Evolutionary conservation across 2,113 vertebrate species (phyloP).

Genomic region (Tachysurus vachellii): DNA sequence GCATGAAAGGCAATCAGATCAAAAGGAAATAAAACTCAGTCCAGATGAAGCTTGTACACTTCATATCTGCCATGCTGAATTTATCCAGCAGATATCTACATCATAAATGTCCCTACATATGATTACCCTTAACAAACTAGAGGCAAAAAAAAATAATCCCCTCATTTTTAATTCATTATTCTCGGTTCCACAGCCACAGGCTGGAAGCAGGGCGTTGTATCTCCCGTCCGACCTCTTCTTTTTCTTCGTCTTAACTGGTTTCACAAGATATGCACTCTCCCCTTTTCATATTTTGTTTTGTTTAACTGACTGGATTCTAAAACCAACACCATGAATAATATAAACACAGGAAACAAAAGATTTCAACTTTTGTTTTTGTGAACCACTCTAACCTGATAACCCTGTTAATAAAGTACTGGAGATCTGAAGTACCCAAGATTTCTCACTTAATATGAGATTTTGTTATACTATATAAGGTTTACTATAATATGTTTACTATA

Average conservation of each 20-base stretch:
- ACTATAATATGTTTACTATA: too few species aligned
- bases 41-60: not conserved
- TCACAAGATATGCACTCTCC: not conserved
- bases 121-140: slow-evolving; percentile 10
- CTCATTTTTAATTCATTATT: not conserved
- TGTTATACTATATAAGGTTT: not conserved
- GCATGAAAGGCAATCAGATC: not conserved
- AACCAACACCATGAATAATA: not conserved
- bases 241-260: not conserved
- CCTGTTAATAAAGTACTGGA: slow-evolving; percentile 57
- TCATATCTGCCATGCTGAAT: not conserved
- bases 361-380: not conserved
- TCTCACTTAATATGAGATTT: not conserved
- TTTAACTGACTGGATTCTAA: not conserved
- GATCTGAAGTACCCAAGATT: slow-evolving; percentile 39
- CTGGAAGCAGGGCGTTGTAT: slow-evolving; percentile 1
- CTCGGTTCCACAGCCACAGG: slow-evolving; percentile 6
- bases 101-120: not conserved
- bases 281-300: not conserved
- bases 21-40: not conserved
- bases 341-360: slow-evolving; percentile 4
- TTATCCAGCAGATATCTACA: slow-evolving; percentile 11
- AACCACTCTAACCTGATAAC: not conserved
- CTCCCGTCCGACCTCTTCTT: slow-evolving; percentile 5
- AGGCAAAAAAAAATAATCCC: not conserved